These are phyloP conservation scores for Megaleporinus macrocephalus DNA, from an alignment of 2,113 vertebrate genomes.

Conservation along the genomic window DNA sequence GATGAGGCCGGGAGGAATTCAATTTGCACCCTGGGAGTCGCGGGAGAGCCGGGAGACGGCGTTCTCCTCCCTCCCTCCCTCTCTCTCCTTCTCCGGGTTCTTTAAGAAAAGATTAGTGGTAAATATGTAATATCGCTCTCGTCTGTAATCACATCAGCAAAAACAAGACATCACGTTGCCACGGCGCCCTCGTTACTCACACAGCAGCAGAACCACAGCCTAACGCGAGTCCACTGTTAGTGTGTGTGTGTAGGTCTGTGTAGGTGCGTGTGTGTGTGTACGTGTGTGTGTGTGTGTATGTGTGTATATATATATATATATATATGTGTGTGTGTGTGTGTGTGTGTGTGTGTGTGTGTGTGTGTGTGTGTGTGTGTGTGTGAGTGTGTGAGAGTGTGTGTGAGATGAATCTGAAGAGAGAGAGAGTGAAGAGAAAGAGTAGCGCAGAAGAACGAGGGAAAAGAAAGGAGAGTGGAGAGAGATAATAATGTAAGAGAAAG, in stretches of 20 bases:
- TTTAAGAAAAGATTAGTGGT: constrained; percentile 60
- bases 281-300: too few relatives aligned
- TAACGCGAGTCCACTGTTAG: neutral
- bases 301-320: too few relatives aligned
- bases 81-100: constrained; percentile 23
- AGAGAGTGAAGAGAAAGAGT: too few relatives aligned
- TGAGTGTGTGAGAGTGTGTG: too few relatives aligned
- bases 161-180: constrained; percentile 32
- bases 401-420: too few relatives aligned
- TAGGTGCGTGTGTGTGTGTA: too few relatives aligned
- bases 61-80: constrained; percentile 33
- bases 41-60: neutral
- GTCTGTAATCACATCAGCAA: constrained; percentile 46
- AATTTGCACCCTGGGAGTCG: constrained; percentile 64
- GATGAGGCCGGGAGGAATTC: constrained; percentile 71
- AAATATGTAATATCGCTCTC: constrained; percentile 44
- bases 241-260: neutral
- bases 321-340: too few relatives aligned
- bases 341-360: too few relatives aligned
- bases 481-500: neutral
- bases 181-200: neutral
- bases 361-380: too few relatives aligned
- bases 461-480: neutral
- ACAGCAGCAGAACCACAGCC: neutral
- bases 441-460: too few relatives aligned